Base-by-base conservation (phyloP, 2,113 vertebrate genomes). In the Ceyx cyanopectus region DNA sequence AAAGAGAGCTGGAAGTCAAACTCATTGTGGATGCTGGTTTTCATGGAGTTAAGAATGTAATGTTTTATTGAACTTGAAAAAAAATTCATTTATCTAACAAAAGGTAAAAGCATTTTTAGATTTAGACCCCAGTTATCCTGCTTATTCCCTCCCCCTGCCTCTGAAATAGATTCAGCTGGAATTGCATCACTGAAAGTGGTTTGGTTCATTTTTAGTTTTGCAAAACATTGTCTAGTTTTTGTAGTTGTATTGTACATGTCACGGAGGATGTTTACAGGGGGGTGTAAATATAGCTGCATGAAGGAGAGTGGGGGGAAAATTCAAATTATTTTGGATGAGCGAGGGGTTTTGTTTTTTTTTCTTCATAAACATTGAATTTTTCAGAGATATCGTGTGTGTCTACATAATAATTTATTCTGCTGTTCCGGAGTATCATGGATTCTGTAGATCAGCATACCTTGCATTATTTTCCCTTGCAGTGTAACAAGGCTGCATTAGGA, bases 151-250 rank as follows among this genome's bases (percentile, higher is more conserved):
- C 21, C 21, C 7, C 29, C 7, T 20, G 82, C 87, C 94, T 93
- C 54, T 94, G 87, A 78, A 86, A 77, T 10, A 88, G 63, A 45
- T 85, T 94, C 87, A 96, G 56, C 82, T 96, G 29, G 62, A 94
- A 73, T 37, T 68, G 54, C 95, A 93, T 97, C 91, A 81, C 50
- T 77, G 81, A 40, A 19, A 34, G 12, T 32, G 75, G 67, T 65
- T 76, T 41, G 21, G 7, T 51, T 51, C 14, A 23, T 82, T 83
- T 93, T 61, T n/a, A 15, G 72, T 37, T 83, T 92, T 93, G 40
- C 65, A 81, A 57, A 88, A 90, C 67, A 29, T 9, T 34, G 40
- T 53, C 48, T 50, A 4, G 29, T 40, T 40, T 83, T 80, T 15
- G 1, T 89, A 63, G 57, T 65, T 75, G 50, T 32, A 50, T 27